Evolutionary conservation across 2,888 invertebrate species (phyloP), one percentile per base, ranked within the genome.

Genomic region (Ferdinandea cuprea): DNA sequence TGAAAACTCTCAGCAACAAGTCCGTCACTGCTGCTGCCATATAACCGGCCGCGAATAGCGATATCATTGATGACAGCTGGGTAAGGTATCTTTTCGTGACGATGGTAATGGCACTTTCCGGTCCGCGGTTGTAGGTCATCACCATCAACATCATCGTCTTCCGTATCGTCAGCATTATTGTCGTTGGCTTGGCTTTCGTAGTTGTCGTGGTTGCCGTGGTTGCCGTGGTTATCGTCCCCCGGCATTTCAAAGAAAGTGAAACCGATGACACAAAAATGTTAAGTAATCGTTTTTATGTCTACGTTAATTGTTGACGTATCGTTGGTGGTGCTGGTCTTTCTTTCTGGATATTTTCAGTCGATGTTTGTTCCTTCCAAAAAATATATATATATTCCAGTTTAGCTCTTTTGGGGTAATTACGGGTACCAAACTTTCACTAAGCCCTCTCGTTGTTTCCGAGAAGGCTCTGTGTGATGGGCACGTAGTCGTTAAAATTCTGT

Each of bases 191-290:
- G n/a, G n/a, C n/a, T n/a, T n/a, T n/a, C 35, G 37, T 58, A 8
- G 48, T 58, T 6, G 13, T 48, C 13, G 63, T 42, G 13, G 30
- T 17, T 9, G 35, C 52, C 1, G 42, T 46, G 19, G 30, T 37
- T 21, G 42, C 37, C 19, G 37, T 25, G n/a, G 35, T 46, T 8
- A 59, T 69, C 65, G 63, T 63, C 74, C 50, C 58, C 58, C 58
- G 73, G 73, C 63, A 54, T 66, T 66, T 85, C 71, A 87, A 87
- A 86, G 88, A 88, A 88, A 89, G 88, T 88, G 88, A 88, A 89
- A 88, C 88, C 88, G 88, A 87, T 88, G 88, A 87, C 88, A 88
- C 87, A 87, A 88, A 88, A 73, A 68, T 86, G 83, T 85, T 85
- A 81, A 81, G 78, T 78, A 78, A 86, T 76, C 78, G 56, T 37